Evolutionary conservation across 2,113 vertebrate species (phyloP).

Genomic region (Pristiophorus japonicus): DNA sequence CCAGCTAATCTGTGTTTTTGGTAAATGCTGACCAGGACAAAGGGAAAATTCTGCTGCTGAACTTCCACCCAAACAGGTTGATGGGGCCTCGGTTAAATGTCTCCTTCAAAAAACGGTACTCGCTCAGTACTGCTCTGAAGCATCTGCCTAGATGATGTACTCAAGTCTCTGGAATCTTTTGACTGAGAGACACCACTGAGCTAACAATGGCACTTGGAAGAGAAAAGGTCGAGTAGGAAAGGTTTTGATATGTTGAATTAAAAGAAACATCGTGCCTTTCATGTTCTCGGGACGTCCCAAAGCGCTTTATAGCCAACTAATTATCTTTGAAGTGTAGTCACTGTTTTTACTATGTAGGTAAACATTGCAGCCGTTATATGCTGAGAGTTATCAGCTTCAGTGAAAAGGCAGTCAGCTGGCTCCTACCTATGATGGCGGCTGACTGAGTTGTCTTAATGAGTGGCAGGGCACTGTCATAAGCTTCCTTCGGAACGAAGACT

Average conservation of each 20-base stretch:
- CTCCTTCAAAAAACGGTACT: background rate
- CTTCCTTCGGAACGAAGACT: conserved; percentile 92
- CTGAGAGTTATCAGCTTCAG: background rate
- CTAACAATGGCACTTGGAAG: background rate
- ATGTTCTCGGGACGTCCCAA: background rate
- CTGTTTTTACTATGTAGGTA: background rate
- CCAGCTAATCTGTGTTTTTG: background rate
- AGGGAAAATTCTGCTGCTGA: background rate
- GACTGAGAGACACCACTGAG: background rate
- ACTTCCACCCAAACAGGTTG: no score
- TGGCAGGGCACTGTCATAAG: conserved; percentile 91
- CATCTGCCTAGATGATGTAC: background rate
- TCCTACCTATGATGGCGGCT: conserved; percentile 79
- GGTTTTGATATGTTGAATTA: background rate
- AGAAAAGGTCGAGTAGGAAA: background rate
- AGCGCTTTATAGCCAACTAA: no score
- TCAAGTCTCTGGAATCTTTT: background rate
- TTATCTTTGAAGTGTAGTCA: no score
- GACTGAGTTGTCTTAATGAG: conserved; percentile 97
- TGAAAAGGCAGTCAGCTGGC: background rate
- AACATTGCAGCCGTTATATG: background rate
- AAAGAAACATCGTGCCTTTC: background rate
- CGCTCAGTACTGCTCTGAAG: background rate
- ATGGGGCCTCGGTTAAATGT: no score
- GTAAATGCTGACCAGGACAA: background rate